phyloP scores from a whole-genome alignment of 2,888 invertebrate species.

The Sthenelais limicola region DNA sequence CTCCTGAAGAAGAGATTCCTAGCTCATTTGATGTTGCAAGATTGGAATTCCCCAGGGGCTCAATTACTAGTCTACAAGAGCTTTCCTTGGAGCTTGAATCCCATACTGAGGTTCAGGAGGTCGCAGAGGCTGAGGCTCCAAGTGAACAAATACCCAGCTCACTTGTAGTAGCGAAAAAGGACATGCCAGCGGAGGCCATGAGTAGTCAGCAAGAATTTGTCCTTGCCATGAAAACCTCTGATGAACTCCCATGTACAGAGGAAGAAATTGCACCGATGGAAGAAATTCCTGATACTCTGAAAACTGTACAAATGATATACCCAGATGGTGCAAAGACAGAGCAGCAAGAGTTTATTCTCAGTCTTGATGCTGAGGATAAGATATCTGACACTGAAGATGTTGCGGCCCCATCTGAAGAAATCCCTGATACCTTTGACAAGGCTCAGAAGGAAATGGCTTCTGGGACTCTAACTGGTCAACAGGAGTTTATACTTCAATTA shows the following conservation, averaged over 20 bases:
- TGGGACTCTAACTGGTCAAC: conserved; percentile 7
- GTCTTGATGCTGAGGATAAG: background rate
- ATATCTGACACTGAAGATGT: conserved; percentile 1
- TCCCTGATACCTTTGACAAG: conserved; percentile 18
- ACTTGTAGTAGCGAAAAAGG: too few species aligned
- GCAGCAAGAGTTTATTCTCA: background rate
- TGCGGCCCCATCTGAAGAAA: background rate
- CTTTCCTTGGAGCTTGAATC: too few species aligned
- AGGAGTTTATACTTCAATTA: conserved; percentile 12
- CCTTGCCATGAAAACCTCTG: conserved; percentile 20
- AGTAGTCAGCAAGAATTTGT: background rate
- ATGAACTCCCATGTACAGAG: background rate
- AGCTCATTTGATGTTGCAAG: too few species aligned
- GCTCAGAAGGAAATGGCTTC: conserved; percentile 29
- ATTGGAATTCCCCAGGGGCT: too few species aligned
- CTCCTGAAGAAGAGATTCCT: too few species aligned
- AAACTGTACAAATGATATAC: background rate
- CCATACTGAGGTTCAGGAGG: too few species aligned
- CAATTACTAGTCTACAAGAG: too few species aligned
- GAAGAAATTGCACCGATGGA: conserved; percentile 7
- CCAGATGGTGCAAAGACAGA: background rate
- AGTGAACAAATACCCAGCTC: too few species aligned
- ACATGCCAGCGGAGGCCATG: too few species aligned
- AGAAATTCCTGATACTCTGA: background rate
- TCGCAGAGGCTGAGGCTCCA: too few species aligned